A percentile compares a stretch with the other conserved stretches of the same genome.
Conservation (phyloP, 2,113 vertebrate species). For the Saguinus midas region DNA sequence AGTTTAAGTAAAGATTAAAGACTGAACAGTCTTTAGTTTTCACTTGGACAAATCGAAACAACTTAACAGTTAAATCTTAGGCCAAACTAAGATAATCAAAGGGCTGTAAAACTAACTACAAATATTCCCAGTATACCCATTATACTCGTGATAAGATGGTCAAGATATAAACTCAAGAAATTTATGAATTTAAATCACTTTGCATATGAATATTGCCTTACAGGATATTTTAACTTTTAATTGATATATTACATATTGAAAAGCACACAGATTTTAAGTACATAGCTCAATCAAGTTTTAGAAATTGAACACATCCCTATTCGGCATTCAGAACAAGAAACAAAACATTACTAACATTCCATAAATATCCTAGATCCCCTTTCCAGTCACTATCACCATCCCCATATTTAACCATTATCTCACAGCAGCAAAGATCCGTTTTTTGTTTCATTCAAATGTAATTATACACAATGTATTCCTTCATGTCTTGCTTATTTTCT, state of each 20-base stretch:
- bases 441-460: not conserved
- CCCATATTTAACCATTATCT: not conserved
- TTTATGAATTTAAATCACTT: not conserved
- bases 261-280: not conserved
- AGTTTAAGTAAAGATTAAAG: not conserved
- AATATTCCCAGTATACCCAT: not conserved
- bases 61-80: not conserved
- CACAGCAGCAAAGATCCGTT: not conserved
- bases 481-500: not conserved
- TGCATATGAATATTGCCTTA: not conserved
- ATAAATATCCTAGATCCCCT: not conserved
- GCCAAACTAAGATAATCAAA: not conserved
- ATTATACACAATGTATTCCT: not conserved
- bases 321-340: not conserved
- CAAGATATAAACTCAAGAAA: not conserved
- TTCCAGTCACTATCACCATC: not conserved
- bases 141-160: not conserved
- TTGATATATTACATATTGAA: not conserved
- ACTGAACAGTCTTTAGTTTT: not conserved
- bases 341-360: not conserved
- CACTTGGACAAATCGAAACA: not conserved
- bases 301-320: not conserved
- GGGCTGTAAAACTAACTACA: not conserved
- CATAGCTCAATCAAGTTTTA: not conserved
- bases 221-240: slow-evolving; percentile 2